phyloP scores from a whole-genome alignment of 2,888 invertebrate species.

The Scaptomyza tumidula region DNA sequence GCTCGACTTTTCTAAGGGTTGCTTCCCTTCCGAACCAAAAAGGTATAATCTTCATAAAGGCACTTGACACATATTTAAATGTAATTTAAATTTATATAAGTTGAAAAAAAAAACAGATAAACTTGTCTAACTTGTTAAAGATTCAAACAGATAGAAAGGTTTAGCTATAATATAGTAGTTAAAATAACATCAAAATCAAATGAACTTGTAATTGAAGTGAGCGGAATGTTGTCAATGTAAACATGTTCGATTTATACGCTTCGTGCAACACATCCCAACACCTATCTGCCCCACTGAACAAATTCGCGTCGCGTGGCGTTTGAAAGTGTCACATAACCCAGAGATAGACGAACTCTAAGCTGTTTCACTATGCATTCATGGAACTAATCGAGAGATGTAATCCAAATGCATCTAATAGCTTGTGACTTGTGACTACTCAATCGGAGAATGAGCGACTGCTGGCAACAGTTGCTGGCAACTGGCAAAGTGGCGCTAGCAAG shows the following conservation, averaged over 20 bases:
- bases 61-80: too few relatives aligned
- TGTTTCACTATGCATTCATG: slow-evolving; percentile 29
- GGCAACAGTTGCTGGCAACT: slow-evolving; percentile 16
- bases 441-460: background rate
- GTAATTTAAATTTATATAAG: too few relatives aligned
- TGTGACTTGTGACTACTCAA: slow-evolving; percentile 44
- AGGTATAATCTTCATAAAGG: too few relatives aligned
- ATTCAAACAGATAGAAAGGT: too few relatives aligned
- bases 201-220: too few relatives aligned
- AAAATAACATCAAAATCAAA: too few relatives aligned
- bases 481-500: slow-evolving; percentile 50
- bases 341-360: background rate
- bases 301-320: background rate
- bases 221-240: too few relatives aligned
- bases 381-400: slow-evolving; percentile 16
- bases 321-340: background rate
- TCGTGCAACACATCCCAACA: background rate
- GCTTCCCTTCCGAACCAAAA: background rate
- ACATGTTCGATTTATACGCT: too few relatives aligned
- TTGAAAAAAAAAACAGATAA: too few relatives aligned
- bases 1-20: background rate
- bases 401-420: slow-evolving; percentile 36
- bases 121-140: too few relatives aligned
- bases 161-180: too few relatives aligned
- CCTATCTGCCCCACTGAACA: background rate